A percentile compares a stretch with the other conserved stretches of the same genome.
phyloP scores from a whole-genome alignment of 2,888 invertebrate genomes.

The Euclidia mi region DNA sequence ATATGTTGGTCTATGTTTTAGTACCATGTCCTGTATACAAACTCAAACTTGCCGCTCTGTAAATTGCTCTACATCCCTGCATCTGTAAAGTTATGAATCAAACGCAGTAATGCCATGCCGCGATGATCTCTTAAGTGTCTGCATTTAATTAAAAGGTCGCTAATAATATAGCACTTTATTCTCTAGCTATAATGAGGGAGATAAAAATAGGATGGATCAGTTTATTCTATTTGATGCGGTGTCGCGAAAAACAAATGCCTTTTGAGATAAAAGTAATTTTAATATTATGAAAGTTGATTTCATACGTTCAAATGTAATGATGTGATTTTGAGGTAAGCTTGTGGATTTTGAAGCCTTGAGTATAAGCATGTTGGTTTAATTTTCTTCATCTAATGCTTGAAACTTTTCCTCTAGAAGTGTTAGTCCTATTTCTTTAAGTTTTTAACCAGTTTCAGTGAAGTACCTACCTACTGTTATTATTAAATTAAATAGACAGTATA shows the following conservation, averaged over 20 bases:
- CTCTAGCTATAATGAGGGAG: slow-evolving; percentile 31
- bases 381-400: too few relatives aligned
- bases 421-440: too few relatives aligned
- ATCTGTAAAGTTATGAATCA: not conserved
- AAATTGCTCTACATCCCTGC: not conserved
- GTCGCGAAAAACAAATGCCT: slow-evolving; percentile 37
- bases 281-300: slow-evolving; percentile 10
- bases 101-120: not conserved
- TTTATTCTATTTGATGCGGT: slow-evolving; percentile 29
- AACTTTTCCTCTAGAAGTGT: too few relatives aligned
- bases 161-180: slow-evolving; percentile 6
- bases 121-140: not conserved
- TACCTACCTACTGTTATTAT: too few relatives aligned
- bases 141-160: slow-evolving; percentile 26
- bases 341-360: too few relatives aligned
- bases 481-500: too few relatives aligned
- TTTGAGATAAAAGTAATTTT: slow-evolving; percentile 39
- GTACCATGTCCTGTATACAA: too few relatives aligned
- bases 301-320: not conserved
- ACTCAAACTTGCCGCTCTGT: too few relatives aligned
- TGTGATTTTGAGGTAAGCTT: too few relatives aligned
- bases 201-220: slow-evolving; percentile 49
- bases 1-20: too few relatives aligned
- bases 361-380: too few relatives aligned
- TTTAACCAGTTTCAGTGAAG: too few relatives aligned